Conservation (phyloP, 2,797 vertebrate genomes). For the Ataeniobius toweri region DNA sequence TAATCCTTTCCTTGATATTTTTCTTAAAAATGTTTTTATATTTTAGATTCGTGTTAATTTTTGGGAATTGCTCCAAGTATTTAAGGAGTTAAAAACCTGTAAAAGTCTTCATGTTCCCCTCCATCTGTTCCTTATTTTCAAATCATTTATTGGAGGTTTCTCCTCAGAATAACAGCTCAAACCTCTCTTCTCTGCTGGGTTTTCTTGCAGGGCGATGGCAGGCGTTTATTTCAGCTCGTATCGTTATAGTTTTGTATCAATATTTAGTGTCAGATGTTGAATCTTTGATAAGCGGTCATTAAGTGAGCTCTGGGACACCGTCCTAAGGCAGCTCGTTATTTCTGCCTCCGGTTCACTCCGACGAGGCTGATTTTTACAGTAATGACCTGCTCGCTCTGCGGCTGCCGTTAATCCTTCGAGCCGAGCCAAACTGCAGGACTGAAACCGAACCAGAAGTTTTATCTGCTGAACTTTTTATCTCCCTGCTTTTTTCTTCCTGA, state of each 20-base stretch:
- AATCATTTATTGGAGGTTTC: not conserved
- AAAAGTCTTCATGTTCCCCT: not conserved
- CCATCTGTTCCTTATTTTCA: not conserved
- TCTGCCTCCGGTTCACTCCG: not conserved
- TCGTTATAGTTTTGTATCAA: slow-evolving; percentile 1
- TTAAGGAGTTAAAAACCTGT: not conserved
- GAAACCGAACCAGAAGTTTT: not conserved
- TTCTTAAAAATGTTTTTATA: not conserved
- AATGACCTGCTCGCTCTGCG: slow-evolving; percentile 23
- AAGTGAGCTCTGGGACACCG: not conserved
- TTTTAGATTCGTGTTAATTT: not conserved
- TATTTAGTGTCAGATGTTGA: slow-evolving; percentile 4
- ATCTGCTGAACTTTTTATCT: not conserved
- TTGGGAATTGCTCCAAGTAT: not conserved
- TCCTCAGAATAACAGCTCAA: not conserved
- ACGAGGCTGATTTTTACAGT: slow-evolving; percentile 13
- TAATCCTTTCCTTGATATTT: too few relatives aligned
- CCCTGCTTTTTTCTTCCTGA: not conserved
- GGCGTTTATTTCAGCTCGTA: not conserved
- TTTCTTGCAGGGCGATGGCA: not conserved
- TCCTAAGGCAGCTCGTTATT: slow-evolving; percentile 45
- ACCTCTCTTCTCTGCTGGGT: not conserved
- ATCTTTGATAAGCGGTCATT: slow-evolving; percentile 33
- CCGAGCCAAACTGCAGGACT: not conserved
- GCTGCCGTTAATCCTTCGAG: slow-evolving; percentile 1